Evolutionary conservation across 2,113 vertebrate species (phyloP).

Genomic region (Gallinago jamesoni): DNA sequence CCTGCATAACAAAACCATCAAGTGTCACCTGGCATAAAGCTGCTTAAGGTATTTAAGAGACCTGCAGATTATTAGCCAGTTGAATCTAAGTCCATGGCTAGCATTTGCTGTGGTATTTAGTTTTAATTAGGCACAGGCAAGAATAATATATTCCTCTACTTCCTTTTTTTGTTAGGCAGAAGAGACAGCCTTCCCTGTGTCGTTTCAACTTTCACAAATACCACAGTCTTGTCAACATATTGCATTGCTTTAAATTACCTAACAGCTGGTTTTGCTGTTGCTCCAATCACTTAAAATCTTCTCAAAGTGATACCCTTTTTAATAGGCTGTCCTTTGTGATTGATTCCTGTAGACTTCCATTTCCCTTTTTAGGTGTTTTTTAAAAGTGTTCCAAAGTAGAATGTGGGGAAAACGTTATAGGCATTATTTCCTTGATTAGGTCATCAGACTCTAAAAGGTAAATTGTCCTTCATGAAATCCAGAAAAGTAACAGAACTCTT

Average conservation of each 20-base stretch:
- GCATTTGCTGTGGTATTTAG: not conserved
- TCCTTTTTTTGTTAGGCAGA: not conserved
- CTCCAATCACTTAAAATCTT: conserved; percentile 34
- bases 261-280: conserved; percentile 55
- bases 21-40: not conserved
- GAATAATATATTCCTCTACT: not conserved
- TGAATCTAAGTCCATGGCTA: not conserved
- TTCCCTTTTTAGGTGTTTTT: conserved; percentile 43
- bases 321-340: conserved; percentile 13
- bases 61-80: not conserved
- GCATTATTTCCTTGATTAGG: conserved; percentile 49
- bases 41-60: not conserved
- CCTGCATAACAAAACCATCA: not conserved
- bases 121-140: not conserved
- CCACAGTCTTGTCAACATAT: not conserved
- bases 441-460: conserved; percentile 33
- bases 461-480: conserved; percentile 14
- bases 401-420: not conserved
- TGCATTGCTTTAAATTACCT: not conserved
- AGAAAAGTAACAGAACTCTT: conserved; percentile 30
- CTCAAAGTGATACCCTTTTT: conserved; percentile 42
- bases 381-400: conserved; percentile 1
- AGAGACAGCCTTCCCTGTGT: not conserved
- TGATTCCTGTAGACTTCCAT: conserved; percentile 26
- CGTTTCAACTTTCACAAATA: not conserved